These are phyloP conservation scores for Chrysomallon squamiferum DNA, from an alignment of 1,140 invertebrate genomes.

Conservation along the genomic window DNA sequence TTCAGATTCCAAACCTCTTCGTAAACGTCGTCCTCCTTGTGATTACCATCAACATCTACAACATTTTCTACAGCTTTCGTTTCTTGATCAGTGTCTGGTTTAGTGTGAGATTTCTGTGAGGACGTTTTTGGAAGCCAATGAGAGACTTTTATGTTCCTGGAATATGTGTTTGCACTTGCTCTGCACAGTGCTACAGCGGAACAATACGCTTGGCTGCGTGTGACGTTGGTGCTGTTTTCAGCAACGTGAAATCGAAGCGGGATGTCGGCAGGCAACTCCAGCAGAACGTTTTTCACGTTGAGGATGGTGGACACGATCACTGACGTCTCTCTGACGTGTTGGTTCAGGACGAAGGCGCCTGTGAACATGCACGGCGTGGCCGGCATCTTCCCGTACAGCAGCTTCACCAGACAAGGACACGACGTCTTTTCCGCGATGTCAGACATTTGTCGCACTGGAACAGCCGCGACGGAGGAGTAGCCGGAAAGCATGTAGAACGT, in stretches of 20 bases:
- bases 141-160: constrained; percentile 37
- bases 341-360: constrained; percentile 27
- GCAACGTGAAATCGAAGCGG: constrained; percentile 29
- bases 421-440: constrained; percentile 19
- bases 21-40: not conserved
- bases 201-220: constrained; percentile 20
- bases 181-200: constrained; percentile 27
- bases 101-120: not conserved
- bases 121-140: not conserved
- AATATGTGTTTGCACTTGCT: constrained; percentile 31
- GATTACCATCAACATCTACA: not conserved
- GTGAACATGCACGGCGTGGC: constrained; percentile 39
- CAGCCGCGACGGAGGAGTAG: constrained; percentile 7
- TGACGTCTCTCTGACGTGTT: constrained; percentile 27
- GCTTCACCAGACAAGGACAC: constrained; percentile 33
- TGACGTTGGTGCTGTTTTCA: constrained; percentile 17
- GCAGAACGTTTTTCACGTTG: constrained; percentile 33
- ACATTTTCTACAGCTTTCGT: not conserved
- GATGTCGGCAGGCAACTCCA: constrained; percentile 35
- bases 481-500: constrained; percentile 34
- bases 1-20: not conserved
- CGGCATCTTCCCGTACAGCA: constrained; percentile 39
- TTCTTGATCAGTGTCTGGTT: not conserved
- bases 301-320: constrained; percentile 39
- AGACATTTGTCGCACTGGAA: constrained; percentile 30